Base-by-base conservation (phyloP, 1,140 invertebrate genomes). In the Trachymyrmex cornetzi region DNA sequence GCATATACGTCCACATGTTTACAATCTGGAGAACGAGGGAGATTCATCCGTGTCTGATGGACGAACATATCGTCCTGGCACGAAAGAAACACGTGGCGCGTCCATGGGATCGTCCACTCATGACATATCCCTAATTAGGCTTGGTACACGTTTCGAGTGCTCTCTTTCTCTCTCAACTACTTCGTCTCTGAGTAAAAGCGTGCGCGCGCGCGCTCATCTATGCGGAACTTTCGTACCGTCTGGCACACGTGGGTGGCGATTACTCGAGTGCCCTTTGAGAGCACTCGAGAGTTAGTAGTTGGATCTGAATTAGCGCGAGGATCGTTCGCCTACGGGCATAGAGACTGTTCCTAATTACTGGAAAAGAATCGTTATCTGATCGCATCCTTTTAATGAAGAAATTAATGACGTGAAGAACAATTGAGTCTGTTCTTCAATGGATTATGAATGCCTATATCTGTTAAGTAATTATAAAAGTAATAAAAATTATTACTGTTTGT, bases 101-200 rank as follows among this genome's bases (percentile, higher is more conserved):
- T 57, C 59, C 71, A 57, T 30, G 50, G 77, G 61, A 71, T 85
- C 89, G 85, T 84, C 79, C 88, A 87, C 69, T 88, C 44, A 67
- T 50, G 63, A 63, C 57, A 64, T 86, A 90, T 87, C 89, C 89
- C 89, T 90, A 90, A 90, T 90, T 90, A 90, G 90, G 89, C 86
- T 80, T 75, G 81, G 77, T 85, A 90, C 88, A 85, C 69, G 89
- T 63, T 87, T 90, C 82, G 75, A 90, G 89, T 86, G 80, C 77
- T 63, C 81, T 88, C 86, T 72, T 55, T 82, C 55, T 48, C 67
- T 69, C 30, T 27, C 55, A 34, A 71, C 30, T 74, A 44, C 67
- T 72, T 82, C 55, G 55, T 34, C 38, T 59, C 67, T 30, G 34
- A 24, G 30, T 44, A 48, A 57, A 84, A 48, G 71, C 22, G 44